Evolutionary conservation across 2,888 invertebrate species (phyloP), one percentile per base, ranked within the genome.

Genomic region (Latheticus oryzae): DNA sequence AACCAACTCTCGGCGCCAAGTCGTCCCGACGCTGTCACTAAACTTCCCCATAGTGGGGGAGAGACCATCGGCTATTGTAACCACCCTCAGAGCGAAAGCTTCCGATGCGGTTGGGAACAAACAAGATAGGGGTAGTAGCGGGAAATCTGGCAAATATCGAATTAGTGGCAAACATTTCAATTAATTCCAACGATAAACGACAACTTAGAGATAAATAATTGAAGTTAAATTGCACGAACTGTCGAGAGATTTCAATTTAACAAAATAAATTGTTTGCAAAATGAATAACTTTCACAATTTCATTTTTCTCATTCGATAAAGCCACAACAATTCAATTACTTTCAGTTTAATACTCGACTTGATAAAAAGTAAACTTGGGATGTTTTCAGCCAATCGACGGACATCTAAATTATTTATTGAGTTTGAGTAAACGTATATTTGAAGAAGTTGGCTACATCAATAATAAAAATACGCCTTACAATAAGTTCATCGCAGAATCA

Each of bases 1-100:
- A 78, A 50, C 76, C n/a, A n/a, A n/a, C n/a, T n/a, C n/a, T 75
- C 68, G 80, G 80, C 75, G 80, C 78, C 76, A 76, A 74, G 64
- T 75, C 80, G 71, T 81, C 81, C 73, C 80, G 81, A 75, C 81
- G 72, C 59, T 63, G 71, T 73, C 71, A 73, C 66, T 60, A 65
- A 70, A 71, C 70, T 71, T 73, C 69, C 73, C 73, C 70, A 62
- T 33, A 47, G 47, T 56, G 50, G 57, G 56, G 61, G 62, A 28
- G 53, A 50, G 61, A 52, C 64, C 69, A 66, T 65, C 64, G 67
- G 61, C 62, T 48, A 60, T 43, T 47, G 42, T 45, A 51, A 53
- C 54, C 42, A 50, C 55, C 42, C 42, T 15, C 57, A 21, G 7
- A 9, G 12, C n/a, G 28, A 9, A 15, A 17, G 28, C 48, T 50